Percentiles rank a stretch among this genome's conserved stretches.
Evolutionary conservation across 1,140 invertebrate species (phyloP).

Genomic region (Heliothis subflexa): DNA sequence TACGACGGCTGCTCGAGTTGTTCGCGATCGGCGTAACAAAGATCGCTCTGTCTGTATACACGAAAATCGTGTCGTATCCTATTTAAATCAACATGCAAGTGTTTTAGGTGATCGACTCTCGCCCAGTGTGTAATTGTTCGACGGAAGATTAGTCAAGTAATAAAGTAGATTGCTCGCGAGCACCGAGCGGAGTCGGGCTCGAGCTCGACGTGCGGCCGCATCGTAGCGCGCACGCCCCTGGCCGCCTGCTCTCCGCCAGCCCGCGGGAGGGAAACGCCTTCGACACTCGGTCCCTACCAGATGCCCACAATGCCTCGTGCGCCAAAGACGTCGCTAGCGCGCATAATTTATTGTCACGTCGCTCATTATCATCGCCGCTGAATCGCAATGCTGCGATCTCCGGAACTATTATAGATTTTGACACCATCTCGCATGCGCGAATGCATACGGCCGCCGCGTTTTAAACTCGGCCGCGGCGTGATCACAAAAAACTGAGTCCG

Average conservation of each 20-base stretch:
- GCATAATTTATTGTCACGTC: constrained; percentile 62
- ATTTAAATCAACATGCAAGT: constrained; percentile 64
- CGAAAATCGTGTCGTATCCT: constrained; percentile 53
- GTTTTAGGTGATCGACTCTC: constrained; percentile 65
- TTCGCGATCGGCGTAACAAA: constrained; percentile 60
- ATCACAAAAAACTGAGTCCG: constrained; percentile 78
- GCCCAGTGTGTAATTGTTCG: constrained; percentile 66
- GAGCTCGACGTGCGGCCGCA: constrained; percentile 76
- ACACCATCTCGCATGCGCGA: constrained; percentile 85
- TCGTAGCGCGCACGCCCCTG: constrained; percentile 77
- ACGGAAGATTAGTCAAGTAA: constrained; percentile 75
- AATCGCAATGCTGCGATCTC: constrained; percentile 74
- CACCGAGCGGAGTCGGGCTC: constrained; percentile 49
- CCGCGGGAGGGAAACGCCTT: constrained; percentile 82
- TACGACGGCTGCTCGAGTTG: constrained; percentile 51
- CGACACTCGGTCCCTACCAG: constrained; percentile 68
- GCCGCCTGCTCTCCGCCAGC: constrained; percentile 70
- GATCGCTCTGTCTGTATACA: constrained; percentile 49
- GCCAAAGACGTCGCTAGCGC: constrained; percentile 66
- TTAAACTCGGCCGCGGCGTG: constrained; percentile 82
- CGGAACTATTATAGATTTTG: constrained; percentile 85
- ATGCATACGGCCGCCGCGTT: constrained; percentile 85
- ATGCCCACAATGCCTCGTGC: constrained; percentile 71
- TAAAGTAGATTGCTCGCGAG: constrained; percentile 76
- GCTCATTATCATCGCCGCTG: constrained; percentile 66